phyloP scores from a whole-genome alignment of 2,888 invertebrate species.

The Zaprionus lineosus region DNA sequence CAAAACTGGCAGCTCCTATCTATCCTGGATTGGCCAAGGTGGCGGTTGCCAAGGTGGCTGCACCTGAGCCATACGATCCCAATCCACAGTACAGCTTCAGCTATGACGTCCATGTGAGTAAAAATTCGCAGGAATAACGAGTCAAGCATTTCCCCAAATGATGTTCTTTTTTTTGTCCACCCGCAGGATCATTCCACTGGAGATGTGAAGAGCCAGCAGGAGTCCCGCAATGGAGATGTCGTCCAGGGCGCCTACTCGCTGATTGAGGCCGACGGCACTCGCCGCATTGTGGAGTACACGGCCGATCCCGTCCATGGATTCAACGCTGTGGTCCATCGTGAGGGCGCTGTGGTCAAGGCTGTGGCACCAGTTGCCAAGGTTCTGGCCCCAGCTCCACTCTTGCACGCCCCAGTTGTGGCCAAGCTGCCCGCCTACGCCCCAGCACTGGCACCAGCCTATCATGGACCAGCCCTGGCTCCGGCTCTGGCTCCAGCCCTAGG shows the following conservation, averaged over 20 bases:
- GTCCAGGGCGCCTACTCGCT: conserved; percentile 85
- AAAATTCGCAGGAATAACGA: neutral
- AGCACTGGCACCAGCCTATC: conserved; percentile 38
- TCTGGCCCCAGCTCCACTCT: conserved; percentile 70
- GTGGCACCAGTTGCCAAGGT: conserved; percentile 80
- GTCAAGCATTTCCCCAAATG: neutral
- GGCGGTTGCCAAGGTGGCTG: conserved; percentile 78
- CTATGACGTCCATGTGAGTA: conserved; percentile 84
- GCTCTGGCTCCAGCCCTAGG: no score
- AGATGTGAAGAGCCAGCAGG: conserved; percentile 85
- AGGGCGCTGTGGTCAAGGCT: conserved; percentile 83
- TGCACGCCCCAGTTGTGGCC: conserved; percentile 67
- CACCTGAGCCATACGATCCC: conserved; percentile 83
- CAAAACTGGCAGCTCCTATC: conserved; percentile 62
- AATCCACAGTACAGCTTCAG: conserved; percentile 85
- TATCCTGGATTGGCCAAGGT: conserved; percentile 69
- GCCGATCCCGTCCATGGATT: conserved; percentile 85
- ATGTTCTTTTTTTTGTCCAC: neutral
- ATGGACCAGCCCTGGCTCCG: conserved; percentile 27
- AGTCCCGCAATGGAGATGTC: conserved; percentile 84
- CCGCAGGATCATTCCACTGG: conserved; percentile 83
- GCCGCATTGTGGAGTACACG: conserved; percentile 85
- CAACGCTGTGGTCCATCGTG: conserved; percentile 85
- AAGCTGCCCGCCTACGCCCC: conserved; percentile 61
- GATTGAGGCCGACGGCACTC: conserved; percentile 85